phyloP scores from a whole-genome alignment of 1,140 invertebrate genomes.

The Drosophila miranda region DNA sequence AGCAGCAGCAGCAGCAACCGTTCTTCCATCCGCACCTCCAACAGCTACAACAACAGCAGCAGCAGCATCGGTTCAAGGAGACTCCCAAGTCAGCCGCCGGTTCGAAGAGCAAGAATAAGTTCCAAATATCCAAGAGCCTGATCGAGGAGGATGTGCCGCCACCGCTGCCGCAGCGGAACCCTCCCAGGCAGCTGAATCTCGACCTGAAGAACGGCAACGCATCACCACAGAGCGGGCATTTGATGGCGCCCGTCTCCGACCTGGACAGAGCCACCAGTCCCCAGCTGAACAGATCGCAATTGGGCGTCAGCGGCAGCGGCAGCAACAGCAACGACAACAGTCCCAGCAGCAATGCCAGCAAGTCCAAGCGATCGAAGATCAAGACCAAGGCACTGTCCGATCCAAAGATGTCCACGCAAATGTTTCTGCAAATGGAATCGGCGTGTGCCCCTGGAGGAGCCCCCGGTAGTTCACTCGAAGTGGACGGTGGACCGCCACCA shows the following conservation, averaged over 20 bases:
- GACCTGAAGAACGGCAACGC: constrained; percentile 56
- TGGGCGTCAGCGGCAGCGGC: constrained; percentile 12
- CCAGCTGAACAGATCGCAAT: constrained; percentile 53
- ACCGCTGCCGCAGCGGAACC: constrained; percentile 83
- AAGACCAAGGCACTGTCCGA: constrained; percentile 81
- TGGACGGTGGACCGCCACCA: constrained; percentile 75
- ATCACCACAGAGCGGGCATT: constrained; percentile 37
- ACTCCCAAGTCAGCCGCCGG: constrained; percentile 35
- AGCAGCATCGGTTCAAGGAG: constrained; percentile 66
- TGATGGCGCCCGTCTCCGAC: constrained; percentile 74
- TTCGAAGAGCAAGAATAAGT: constrained; percentile 62
- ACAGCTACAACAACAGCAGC: constrained; percentile 45
- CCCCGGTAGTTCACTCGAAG: constrained; percentile 31
- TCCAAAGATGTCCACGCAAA: constrained; percentile 82
- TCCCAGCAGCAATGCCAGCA: constrained; percentile 39
- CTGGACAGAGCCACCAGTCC: constrained; percentile 69
- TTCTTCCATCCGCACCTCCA: constrained; percentile 53
- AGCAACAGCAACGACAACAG: constrained; percentile 12
- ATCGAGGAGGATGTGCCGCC: constrained; percentile 83
- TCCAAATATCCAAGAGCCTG: constrained; percentile 61
- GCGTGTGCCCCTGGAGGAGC: constrained; percentile 20
- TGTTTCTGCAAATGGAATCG: constrained; percentile 82
- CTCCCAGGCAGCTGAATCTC: constrained; percentile 56
- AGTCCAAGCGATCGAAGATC: constrained; percentile 72
- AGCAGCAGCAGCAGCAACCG: constrained; percentile 43